Percentiles rank a stretch among this genome's conserved stretches.
Evolutionary conservation across 2,888 invertebrate species (phyloP).

Genomic region (Pyrochroa serraticornis): DNA sequence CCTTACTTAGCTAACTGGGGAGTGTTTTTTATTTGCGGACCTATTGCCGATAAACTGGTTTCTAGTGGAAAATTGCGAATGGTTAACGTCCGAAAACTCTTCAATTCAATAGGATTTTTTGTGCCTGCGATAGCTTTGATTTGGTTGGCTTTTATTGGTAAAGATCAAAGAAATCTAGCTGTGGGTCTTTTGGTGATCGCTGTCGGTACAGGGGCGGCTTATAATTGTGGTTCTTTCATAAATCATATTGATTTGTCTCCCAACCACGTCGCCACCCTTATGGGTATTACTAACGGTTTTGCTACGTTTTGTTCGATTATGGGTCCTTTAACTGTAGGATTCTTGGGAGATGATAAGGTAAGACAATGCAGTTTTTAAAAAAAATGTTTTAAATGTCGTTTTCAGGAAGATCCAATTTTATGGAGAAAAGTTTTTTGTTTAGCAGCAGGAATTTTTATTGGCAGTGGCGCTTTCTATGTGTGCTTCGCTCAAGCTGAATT

Average conservation of each 20-base stretch:
- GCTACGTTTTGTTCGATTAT: constrained; percentile 82
- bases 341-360: constrained; percentile 74
- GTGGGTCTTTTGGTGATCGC: constrained; percentile 69
- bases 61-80: constrained; percentile 50
- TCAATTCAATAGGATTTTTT: constrained; percentile 67
- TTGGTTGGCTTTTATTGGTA: constrained; percentile 63
- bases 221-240: constrained; percentile 68
- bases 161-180: constrained; percentile 64
- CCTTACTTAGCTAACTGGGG: constrained; percentile 78
- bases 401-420: constrained; percentile 12
- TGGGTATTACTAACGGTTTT: constrained; percentile 83
- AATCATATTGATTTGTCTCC: constrained; percentile 85
- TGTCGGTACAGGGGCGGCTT: constrained; percentile 73
- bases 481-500: constrained; percentile 10
- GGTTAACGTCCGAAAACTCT: constrained; percentile 63
- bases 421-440: constrained; percentile 11
- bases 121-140: constrained; percentile 71
- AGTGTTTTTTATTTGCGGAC: constrained; percentile 74
- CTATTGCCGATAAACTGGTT: constrained; percentile 67
- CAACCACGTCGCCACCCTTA: constrained; percentile 80
- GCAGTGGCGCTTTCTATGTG: constrained; percentile 5
- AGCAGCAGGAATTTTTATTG: constrained; percentile 4
- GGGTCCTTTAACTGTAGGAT: constrained; percentile 75
- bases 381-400: not conserved
- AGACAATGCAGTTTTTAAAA: constrained; percentile 36